A percentile compares a stretch with the other conserved stretches of the same genome.
These are phyloP conservation scores for Perodicticus potto DNA, from an alignment of 2,797 vertebrate genomes.

Conservation along the genomic window DNA sequence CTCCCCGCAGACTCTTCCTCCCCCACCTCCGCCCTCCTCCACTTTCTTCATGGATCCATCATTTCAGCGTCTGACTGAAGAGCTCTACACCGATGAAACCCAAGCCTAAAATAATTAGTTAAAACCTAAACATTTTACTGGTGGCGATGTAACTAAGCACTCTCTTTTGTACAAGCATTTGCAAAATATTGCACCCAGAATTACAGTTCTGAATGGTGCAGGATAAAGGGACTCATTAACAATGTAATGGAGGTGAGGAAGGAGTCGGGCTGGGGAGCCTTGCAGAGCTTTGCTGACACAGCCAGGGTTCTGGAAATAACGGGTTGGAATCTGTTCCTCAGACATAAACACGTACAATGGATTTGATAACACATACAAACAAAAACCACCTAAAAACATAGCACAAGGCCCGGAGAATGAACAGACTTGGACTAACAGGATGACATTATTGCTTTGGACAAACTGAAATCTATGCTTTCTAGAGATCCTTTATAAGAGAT, in stretches of 20 bases:
- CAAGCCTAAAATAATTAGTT: conserved; percentile 4
- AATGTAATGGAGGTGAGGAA: background rate
- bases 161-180: background rate
- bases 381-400: background rate
- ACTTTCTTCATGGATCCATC: background rate
- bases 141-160: background rate
- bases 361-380: background rate
- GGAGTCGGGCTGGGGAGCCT: accelerated
- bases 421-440: background rate
- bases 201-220: background rate
- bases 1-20: too few relatives aligned
- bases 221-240: background rate
- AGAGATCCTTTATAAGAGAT: background rate
- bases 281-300: background rate
- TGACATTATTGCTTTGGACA: background rate
- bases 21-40: background rate
- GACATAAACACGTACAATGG: background rate
- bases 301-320: background rate
- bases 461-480: background rate
- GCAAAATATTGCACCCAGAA: background rate
- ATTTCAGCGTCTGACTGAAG: background rate
- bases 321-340: background rate
- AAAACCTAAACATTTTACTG: conserved; percentile 8
- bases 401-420: background rate
- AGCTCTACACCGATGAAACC: background rate